Conservation (phyloP, 2,888 invertebrate genomes). For the Chalcis sispes region DNA sequence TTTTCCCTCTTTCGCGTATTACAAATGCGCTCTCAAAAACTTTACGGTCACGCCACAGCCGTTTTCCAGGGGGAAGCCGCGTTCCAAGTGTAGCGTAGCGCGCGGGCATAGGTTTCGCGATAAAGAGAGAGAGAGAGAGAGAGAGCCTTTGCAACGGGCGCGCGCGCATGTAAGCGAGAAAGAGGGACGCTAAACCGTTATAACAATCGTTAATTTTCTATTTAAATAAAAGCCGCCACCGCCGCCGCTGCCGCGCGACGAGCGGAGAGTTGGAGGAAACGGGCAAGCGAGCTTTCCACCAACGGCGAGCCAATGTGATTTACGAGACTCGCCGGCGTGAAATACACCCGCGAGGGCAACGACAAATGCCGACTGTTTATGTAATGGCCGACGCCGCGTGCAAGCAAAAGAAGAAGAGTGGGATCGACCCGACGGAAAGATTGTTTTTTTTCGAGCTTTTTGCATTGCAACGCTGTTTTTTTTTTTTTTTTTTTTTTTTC, state of each 20-base stretch:
- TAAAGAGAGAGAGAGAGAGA: too few species aligned
- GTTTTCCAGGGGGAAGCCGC: conserved; percentile 55
- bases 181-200: too few species aligned
- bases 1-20: too few species aligned
- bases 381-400: conserved; percentile 31
- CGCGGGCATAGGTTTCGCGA: conserved; percentile 42
- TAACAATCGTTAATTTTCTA: conserved; percentile 49
- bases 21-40: too few species aligned
- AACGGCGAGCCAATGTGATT: conserved; percentile 47
- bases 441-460: too few species aligned
- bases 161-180: too few species aligned
- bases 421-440: too few species aligned
- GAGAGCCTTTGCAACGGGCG: conserved; percentile 23
- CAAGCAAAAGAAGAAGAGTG: background rate
- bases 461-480: background rate
- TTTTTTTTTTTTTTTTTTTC: background rate
- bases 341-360: too few species aligned
- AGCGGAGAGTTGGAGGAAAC: too few species aligned
- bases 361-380: conserved; percentile 48
- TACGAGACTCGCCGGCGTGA: conserved; percentile 38
- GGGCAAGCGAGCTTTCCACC: too few species aligned
- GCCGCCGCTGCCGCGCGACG: background rate
- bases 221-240: conserved; percentile 44
- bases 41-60: conserved; percentile 51
- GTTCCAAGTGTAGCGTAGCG: too few species aligned